phyloP scores from a whole-genome alignment of 2,797 vertebrate species.

The Heteromormyrus szaboi region DNA sequence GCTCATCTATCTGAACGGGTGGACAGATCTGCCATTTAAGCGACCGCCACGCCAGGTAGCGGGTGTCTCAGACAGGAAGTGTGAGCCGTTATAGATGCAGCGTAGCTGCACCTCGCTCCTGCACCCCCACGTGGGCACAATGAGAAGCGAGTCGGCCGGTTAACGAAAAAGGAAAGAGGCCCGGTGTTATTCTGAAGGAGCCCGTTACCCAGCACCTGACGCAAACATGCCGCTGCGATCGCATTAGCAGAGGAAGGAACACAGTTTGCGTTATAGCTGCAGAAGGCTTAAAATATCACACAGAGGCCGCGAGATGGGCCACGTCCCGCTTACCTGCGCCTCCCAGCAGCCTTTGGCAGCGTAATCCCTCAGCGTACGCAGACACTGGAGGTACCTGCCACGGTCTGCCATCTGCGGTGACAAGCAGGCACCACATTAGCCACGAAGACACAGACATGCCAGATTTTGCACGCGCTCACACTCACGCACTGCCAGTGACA shows the following conservation, averaged over 20 bases:
- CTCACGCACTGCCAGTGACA: neutral
- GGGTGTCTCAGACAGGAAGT: neutral
- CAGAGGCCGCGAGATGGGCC: neutral
- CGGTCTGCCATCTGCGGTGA: conserved; percentile 76
- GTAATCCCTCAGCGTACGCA: conserved; percentile 86
- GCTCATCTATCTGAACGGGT: neutral
- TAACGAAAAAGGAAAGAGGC: neutral
- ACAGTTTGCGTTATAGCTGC: neutral
- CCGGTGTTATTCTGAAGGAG: neutral
- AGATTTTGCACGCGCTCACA: neutral
- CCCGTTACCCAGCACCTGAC: neutral
- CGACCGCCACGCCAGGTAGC: neutral
- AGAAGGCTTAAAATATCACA: neutral
- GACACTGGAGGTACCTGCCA: conserved; percentile 83
- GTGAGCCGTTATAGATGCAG: neutral
- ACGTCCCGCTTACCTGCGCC: conserved; percentile 74
- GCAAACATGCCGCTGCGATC: neutral
- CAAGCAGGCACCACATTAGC: neutral
- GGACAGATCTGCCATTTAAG: neutral
- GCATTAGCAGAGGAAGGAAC: neutral
- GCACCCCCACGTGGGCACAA: neutral
- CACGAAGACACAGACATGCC: neutral
- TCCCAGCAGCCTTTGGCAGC: conserved; percentile 93
- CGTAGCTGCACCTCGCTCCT: neutral
- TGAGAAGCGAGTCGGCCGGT: neutral